These are phyloP conservation scores for Gerris buenoi DNA, from an alignment of 1,140 invertebrate genomes.

Conservation along the genomic window DNA sequence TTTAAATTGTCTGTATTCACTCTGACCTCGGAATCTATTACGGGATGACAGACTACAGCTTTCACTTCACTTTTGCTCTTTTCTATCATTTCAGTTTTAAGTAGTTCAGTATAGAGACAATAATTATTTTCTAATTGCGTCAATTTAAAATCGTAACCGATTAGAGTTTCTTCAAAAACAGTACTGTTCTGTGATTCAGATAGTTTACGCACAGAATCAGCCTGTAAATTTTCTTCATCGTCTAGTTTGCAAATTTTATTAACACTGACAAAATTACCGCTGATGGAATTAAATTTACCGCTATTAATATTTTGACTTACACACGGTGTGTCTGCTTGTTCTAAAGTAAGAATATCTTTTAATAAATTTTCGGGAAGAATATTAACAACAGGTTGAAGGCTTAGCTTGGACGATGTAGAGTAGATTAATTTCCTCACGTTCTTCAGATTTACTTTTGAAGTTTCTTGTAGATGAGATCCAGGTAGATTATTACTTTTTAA, in stretches of 20 bases:
- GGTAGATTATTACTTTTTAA: too few species aligned
- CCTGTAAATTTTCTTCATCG: neutral
- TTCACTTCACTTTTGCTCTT: neutral
- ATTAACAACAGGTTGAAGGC: neutral
- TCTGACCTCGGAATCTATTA: neutral
- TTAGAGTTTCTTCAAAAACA: neutral
- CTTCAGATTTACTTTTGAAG: too few species aligned
- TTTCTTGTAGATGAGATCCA: too few species aligned
- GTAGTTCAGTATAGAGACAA: neutral
- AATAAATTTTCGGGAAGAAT: neutral
- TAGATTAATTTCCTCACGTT: neutral
- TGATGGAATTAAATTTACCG: neutral
- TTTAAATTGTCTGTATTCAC: neutral
- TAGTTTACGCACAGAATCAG: too few species aligned
- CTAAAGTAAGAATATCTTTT: neutral
- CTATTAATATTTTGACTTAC: neutral
- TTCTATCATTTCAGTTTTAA: neutral
- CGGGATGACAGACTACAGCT: neutral
- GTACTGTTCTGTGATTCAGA: neutral
- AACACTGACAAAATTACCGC: neutral
- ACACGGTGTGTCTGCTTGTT: neutral
- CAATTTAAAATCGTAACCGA: neutral
- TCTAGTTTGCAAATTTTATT: neutral
- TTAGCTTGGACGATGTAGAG: neutral
- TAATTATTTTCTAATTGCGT: neutral